Base-by-base conservation (phyloP, 2,797 vertebrate genomes). In the Manis pentadactyla region DNA sequence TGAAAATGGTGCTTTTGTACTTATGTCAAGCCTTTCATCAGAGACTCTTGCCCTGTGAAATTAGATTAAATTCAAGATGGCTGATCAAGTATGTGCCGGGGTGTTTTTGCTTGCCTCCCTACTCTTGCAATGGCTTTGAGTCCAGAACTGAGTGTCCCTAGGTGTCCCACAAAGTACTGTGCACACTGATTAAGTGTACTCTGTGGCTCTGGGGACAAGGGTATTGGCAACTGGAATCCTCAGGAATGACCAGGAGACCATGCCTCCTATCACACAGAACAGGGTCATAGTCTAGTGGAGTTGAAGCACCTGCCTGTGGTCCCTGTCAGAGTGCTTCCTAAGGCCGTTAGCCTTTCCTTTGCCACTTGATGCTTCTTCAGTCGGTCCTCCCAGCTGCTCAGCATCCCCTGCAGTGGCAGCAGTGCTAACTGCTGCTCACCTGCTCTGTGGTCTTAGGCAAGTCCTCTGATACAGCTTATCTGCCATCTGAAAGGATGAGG, bases 31-130 rank as follows among this genome's bases (percentile, higher is more conserved):
- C 53, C 78, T 95, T 96, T 97, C 69, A 71, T 86, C 39, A 87
- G 87, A 85, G 49, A 27, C 23, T 59, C n/a, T 88, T 9, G 12
- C 63, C 51, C n/a, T 63, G 7, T 81, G 59, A 78, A 91, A 94
- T 96, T 86, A 86, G 55, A 90, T 78, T 63, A 88, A 96, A 83
- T 86, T 95, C 68, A 86, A 94, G 77, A 85, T 71, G 57, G 63
- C 69, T 90, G 63, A n/a, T 73, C 27, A 0, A 69, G 46, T 69
- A 51, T 87, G 46, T 53, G 74, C 63, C 25, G 29, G 73, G 51
- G 9, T 18, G 2, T 12, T 12, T 51, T 90, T 23, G 57, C 23
- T 73, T n/a, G 17, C 88, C 46, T 68, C 31, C 55, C 42, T 78
- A 12, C 63, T 82, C 73, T 87, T 2, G 4, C 42, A 57, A 90